Evolutionary conservation across 2,888 invertebrate species (phyloP).

Genomic region (Latheticus oryzae): DNA sequence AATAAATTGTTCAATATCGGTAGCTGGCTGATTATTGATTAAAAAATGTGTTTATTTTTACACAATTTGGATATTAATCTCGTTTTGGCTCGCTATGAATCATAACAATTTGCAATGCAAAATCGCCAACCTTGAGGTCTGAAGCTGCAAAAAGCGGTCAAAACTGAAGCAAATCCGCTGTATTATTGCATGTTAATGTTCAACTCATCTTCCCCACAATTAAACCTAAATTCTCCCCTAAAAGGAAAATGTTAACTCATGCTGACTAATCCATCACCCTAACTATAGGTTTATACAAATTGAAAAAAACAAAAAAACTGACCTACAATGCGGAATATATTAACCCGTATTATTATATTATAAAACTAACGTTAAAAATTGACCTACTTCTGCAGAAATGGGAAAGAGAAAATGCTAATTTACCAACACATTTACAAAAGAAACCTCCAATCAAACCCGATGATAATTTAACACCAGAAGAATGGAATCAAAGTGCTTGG

Average conservation of each 20-base stretch:
- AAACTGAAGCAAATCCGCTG: not conserved
- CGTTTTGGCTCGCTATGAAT: no score
- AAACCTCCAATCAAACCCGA: conserved; percentile 69
- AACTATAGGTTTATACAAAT: not conserved
- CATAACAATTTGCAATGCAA: no score
- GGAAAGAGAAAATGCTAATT: conserved; percentile 71
- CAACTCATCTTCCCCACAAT: no score
- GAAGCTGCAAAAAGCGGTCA: not conserved
- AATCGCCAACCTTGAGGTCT: no score
- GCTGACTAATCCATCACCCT: conserved; percentile 11
- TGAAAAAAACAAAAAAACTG: conserved; percentile 17
- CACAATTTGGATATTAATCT: no score
- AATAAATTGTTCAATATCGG: no score
- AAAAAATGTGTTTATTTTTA: no score
- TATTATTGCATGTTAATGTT: no score
- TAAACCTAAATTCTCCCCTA: no score
- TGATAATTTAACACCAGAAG: conserved; percentile 61
- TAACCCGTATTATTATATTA: conserved; percentile 36
- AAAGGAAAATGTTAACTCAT: conserved; percentile 6
- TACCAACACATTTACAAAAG: conserved; percentile 68
- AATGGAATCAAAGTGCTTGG: conserved; percentile 69
- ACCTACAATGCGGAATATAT: conserved; percentile 37
- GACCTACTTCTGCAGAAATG: conserved; percentile 67
- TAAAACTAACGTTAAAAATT: conserved; percentile 7
- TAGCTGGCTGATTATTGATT: no score